These are phyloP conservation scores for Cladorhizidae sp. DNA, from an alignment of 37 sponge, comb jelly and placozoan genomes.

Conservation along the genomic window DNA sequence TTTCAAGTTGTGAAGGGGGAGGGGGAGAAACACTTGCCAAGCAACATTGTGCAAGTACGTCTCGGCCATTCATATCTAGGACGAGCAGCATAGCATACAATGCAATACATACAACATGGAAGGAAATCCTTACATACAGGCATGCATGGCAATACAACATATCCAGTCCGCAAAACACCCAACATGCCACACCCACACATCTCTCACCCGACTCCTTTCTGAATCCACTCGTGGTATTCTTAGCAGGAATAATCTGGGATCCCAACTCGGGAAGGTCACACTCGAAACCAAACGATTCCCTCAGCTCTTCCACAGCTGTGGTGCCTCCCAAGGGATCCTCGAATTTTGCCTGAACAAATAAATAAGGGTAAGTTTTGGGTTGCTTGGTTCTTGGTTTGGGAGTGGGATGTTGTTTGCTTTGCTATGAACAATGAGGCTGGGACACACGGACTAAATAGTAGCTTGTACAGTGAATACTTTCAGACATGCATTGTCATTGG, in stretches of 20 bases:
- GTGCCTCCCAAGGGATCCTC: constrained; percentile 22
- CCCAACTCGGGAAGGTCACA: constrained; percentile 1
- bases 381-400: neutral
- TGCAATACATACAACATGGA: too few relatives aligned
- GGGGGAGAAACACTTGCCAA: too few relatives aligned
- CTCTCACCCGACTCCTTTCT: constrained; percentile 18
- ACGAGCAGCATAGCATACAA: too few relatives aligned
- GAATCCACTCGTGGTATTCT: neutral
- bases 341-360: constrained; percentile 1
- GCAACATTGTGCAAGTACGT: too few relatives aligned
- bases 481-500: too few relatives aligned
- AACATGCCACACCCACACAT: too few relatives aligned
- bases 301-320: constrained; percentile 36
- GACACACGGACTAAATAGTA: neutral
- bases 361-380: neutral
- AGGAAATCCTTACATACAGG: too few relatives aligned
- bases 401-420: neutral
- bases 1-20: too few relatives aligned
- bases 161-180: too few relatives aligned
- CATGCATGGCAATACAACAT: too few relatives aligned
- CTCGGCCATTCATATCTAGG: too few relatives aligned
- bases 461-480: neutral
- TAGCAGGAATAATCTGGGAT: neutral
- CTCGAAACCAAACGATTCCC: constrained; percentile 51
- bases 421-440: too few relatives aligned